Percentiles rank a stretch among this genome's conserved stretches.
These are phyloP conservation scores for Percina caprodes DNA, from an alignment of 2,113 vertebrate species.

Conservation along the genomic window DNA sequence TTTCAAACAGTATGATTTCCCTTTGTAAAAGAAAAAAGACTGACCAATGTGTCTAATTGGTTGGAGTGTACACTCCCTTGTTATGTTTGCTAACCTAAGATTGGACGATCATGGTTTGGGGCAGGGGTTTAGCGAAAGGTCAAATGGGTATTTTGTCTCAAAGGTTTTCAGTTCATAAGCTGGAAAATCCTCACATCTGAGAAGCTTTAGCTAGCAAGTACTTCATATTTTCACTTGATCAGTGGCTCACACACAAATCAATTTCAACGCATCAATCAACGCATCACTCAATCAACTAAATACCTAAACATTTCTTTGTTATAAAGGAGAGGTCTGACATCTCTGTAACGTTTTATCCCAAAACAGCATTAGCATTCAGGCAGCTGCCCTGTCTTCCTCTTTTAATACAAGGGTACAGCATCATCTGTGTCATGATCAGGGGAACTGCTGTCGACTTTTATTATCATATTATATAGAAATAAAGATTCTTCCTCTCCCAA, in stretches of 20 bases:
- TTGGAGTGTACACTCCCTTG: not conserved
- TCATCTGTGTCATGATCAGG: constrained; percentile 30
- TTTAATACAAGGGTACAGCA: constrained; percentile 7
- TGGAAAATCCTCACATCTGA: not conserved
- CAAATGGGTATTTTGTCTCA: not conserved
- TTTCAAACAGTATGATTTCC: not conserved
- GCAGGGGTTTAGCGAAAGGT: not conserved
- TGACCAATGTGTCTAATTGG: not conserved
- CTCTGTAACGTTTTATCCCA: not conserved
- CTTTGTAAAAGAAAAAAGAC: not conserved
- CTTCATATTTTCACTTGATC: not conserved
- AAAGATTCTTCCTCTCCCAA: constrained; percentile 23
- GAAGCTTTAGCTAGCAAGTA: not conserved
- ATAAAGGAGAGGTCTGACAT: not conserved
- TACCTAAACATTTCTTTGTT: not conserved
- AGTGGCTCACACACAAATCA: not conserved
- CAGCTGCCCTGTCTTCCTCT: not conserved
- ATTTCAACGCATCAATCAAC: not conserved
- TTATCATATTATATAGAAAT: constrained; percentile 42
- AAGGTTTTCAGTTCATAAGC: not conserved
- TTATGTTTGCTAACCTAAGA: not conserved
- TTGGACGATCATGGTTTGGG: not conserved
- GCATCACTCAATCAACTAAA: not conserved
- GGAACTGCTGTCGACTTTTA: constrained; percentile 43
- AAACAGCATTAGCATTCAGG: constrained; percentile 5